Evolutionary conservation across 2,888 invertebrate species (phyloP).

Genomic region (Diachrysia chrysitis): DNA sequence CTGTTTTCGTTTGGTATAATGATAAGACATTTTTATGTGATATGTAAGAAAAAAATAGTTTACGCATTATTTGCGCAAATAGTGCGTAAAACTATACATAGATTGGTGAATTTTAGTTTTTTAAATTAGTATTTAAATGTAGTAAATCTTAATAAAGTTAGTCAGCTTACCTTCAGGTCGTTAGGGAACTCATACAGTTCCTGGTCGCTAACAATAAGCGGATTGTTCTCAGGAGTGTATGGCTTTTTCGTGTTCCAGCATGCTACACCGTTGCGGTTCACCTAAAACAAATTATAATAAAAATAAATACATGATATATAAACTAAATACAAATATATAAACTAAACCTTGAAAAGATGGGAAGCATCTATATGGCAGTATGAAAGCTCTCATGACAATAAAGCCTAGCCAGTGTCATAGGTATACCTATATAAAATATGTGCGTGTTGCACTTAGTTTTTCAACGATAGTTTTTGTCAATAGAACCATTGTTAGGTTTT

Average conservation of each 20-base stretch:
- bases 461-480: slow-evolving; percentile 21
- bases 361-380: too few relatives aligned
- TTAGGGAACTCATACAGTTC: slow-evolving; percentile 93
- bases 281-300: slow-evolving; percentile 66
- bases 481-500: slow-evolving; percentile 27
- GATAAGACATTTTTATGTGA: too few relatives aligned
- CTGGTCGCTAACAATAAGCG: slow-evolving; percentile 91
- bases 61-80: too few relatives aligned
- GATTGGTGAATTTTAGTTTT: too few relatives aligned
- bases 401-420: background rate
- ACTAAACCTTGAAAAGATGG: too few relatives aligned
- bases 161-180: slow-evolving; percentile 90
- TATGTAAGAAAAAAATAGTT: too few relatives aligned
- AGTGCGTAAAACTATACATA: too few relatives aligned
- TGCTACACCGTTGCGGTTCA: slow-evolving; percentile 93
- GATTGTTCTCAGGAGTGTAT: slow-evolving; percentile 91
- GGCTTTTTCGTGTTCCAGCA: slow-evolving; percentile 94
- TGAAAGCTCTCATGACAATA: background rate
- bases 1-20: too few relatives aligned
- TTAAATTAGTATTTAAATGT: too few relatives aligned
- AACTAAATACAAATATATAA: too few relatives aligned
- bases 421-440: background rate
- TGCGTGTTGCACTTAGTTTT: slow-evolving; percentile 9
- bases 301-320: background rate
- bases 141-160: background rate